Evolutionary conservation across 1,140 invertebrate species (phyloP), one percentile per base, ranked within the genome.

Genomic region (Sminthurides bifidus): DNA sequence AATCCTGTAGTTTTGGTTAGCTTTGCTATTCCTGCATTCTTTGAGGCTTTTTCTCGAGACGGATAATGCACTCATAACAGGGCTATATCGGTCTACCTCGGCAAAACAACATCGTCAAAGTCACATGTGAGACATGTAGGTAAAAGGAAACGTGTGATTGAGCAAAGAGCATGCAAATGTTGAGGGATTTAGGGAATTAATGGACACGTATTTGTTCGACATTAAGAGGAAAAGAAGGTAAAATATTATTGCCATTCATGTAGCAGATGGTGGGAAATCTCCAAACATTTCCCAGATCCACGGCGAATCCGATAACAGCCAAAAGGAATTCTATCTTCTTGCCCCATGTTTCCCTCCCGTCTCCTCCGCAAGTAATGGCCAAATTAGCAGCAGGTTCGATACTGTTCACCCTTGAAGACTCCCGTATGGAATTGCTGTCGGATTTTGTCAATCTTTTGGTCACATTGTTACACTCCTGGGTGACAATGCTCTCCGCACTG

Each of bases 281-380:
- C 84, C 84, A 87, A 2, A 87, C 83, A 66, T 87, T 87, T 38
- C 82, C 84, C 29, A 87, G 75, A 71, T 89, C 87, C 1, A 91
- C 86, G 5, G 87, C 86, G 66, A 90, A 91, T 0, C 87, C 87
- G 55, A 90, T 82, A 40, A 90, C 85, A 8, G 86, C 85, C 46
- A 91, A 73, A 21, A 91, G 74, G 70, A 91, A 92, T 71, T 92
- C 88, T 26, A 87, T 83, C 71, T 92, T 92, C 71, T 89, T 88
- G 58, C 54, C 54, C 63, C 63, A 64, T 10, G 63, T 64, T 31
- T 64, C 63, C 21, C 63, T 24, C 21, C 57, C 61, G 30, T 58
- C 61, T 21, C 51, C 49, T 2, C 48, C 41, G 14, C 44, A 24
- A 3, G 58, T 48, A 15, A 60, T 60, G 48, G 58, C 35, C 19